Conservation (phyloP, 1,140 invertebrate species). For the Aphelinus atriplicis region DNA sequence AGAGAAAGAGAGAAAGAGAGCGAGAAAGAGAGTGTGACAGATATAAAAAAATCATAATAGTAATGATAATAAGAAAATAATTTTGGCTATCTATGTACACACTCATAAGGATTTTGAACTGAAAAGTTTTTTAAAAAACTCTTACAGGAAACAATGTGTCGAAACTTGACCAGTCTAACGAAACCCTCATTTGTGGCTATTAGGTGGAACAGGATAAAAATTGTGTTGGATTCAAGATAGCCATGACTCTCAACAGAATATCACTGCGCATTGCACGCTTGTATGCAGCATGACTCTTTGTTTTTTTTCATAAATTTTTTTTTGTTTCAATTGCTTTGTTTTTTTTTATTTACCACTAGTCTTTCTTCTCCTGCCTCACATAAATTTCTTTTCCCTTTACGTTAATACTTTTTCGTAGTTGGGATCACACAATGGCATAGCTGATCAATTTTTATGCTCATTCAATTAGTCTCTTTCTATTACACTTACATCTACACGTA, state of each 20-base stretch:
- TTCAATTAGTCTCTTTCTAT: background rate
- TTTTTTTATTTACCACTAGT: constrained; percentile 25
- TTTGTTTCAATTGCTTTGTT: constrained; percentile 13
- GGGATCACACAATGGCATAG: background rate
- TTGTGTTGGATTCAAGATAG: constrained; percentile 28
- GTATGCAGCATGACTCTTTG: constrained; percentile 19
- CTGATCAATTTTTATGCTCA: background rate
- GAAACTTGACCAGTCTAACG: constrained; percentile 49
- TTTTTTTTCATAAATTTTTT: constrained; percentile 30
- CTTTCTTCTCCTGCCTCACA: background rate
- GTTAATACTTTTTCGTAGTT: constrained; percentile 11
- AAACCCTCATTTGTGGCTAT: constrained; percentile 28
- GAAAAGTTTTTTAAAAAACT: constrained; percentile 41
- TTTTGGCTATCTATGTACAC: constrained; percentile 11
- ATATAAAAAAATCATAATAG: no score
- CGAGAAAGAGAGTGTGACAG: background rate
- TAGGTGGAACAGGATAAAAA: constrained; percentile 31
- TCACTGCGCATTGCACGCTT: constrained; percentile 32
- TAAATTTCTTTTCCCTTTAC: background rate
- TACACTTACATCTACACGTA: constrained; percentile 1
- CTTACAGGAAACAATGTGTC: constrained; percentile 50
- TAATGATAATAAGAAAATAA: background rate
- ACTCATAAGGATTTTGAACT: constrained; percentile 3
- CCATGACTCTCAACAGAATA: constrained; percentile 35
- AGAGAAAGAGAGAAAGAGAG: constrained; percentile 19